A percentile compares a stretch with the other conserved stretches of the same genome.
Evolutionary conservation across 2,888 invertebrate genomes (phyloP).

Genomic region (Malachius bipustulatus): DNA sequence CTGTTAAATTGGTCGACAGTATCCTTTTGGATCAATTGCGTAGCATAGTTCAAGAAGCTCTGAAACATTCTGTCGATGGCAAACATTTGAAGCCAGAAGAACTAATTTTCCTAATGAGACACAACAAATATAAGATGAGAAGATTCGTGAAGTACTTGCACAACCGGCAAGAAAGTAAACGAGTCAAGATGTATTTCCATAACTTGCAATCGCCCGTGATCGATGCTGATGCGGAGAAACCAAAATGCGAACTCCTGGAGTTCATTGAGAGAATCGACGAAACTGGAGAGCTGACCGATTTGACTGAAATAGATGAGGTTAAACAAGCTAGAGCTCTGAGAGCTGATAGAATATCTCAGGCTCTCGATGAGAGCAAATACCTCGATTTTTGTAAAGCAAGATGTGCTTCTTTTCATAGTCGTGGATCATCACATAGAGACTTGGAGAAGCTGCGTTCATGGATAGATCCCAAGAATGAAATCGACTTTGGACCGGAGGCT

Average conservation of each 20-base stretch:
- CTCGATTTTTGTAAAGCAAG: slow-evolving; percentile 69
- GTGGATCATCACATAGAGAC: slow-evolving; percentile 25
- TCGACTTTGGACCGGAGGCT: slow-evolving; percentile 50
- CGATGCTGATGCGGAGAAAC: slow-evolving; percentile 39
- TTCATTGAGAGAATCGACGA: slow-evolving; percentile 45
- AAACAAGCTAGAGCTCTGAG: slow-evolving; percentile 48
- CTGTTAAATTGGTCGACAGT: slow-evolving; percentile 73
- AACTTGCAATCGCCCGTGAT: slow-evolving; percentile 30
- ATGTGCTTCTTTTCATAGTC: slow-evolving; percentile 53
- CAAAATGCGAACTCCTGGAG: slow-evolving; percentile 38
- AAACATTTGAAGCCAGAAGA: slow-evolving; percentile 43
- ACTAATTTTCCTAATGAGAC: slow-evolving; percentile 73
- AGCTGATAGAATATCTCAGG: slow-evolving; percentile 49
- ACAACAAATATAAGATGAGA: slow-evolving; percentile 64
- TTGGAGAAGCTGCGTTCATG: slow-evolving; percentile 46
- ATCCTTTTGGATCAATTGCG: slow-evolving; percentile 73
- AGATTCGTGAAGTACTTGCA: slow-evolving; percentile 62
- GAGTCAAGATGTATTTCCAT: slow-evolving; percentile 36
- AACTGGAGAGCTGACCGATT: slow-evolving; percentile 42
- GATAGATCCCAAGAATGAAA: slow-evolving; percentile 50
- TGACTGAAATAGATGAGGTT: slow-evolving; percentile 43
- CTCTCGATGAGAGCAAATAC: slow-evolving; percentile 49
- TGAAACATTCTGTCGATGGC: slow-evolving; percentile 52
- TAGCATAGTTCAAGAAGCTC: slow-evolving; percentile 63
- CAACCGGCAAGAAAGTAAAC: slow-evolving; percentile 41